Conservation (phyloP, 2,888 invertebrate species). For the Eupithecia insigniata region DNA sequence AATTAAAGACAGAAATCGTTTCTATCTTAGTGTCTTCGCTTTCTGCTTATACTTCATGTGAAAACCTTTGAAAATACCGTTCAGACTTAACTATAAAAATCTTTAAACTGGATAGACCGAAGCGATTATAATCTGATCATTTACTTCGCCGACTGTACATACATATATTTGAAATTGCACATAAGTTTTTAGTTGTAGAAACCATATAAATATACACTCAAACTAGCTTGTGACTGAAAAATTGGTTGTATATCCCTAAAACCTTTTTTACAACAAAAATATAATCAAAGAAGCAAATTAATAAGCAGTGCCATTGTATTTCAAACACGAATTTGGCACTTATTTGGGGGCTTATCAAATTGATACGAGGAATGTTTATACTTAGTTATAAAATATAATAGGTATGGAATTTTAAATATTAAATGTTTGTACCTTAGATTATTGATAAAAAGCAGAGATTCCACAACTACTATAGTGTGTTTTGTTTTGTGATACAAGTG, state of each 20-base stretch:
- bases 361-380: constrained; percentile 20
- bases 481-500: background rate
- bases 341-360: constrained; percentile 18
- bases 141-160: background rate
- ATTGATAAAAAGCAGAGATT: constrained; percentile 15
- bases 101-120: too few species aligned
- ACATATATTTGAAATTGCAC: constrained; percentile 1
- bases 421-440: background rate
- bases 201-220: background rate
- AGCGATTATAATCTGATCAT: background rate
- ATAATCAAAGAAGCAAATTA: background rate
- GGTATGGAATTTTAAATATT: background rate
- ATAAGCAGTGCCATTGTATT: background rate
- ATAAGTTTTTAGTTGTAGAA: background rate
- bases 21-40: too few species aligned
- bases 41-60: too few species aligned
- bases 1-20: too few species aligned
- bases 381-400: constrained; percentile 15
- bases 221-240: background rate
- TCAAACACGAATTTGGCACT: constrained; percentile 26
- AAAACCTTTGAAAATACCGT: too few species aligned
- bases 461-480: background rate
- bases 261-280: background rate
- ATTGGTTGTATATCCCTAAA: background rate
- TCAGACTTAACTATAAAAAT: too few species aligned